Percentiles rank a stretch among this genome's conserved stretches.
These are phyloP conservation scores for Incurvaria masculella DNA, from an alignment of 2,888 invertebrate genomes.

Conservation along the genomic window DNA sequence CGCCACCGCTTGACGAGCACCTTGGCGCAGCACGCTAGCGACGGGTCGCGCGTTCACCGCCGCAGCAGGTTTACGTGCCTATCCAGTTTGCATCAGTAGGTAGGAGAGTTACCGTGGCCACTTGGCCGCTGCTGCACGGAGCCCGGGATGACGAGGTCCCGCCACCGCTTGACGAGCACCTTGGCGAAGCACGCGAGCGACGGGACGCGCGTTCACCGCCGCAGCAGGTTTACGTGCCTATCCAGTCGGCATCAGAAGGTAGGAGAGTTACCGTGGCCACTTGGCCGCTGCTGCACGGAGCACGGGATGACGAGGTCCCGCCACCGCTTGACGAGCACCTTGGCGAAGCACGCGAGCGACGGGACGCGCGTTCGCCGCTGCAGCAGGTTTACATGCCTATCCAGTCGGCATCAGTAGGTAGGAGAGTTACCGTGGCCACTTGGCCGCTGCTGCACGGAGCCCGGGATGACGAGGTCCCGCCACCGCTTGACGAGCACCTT, in stretches of 20 bases:
- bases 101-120: no score
- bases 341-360: conserved; percentile 74
- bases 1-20: conserved; percentile 92
- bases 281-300: no score
- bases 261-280: no score
- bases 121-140: no score
- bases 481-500: conserved; percentile 91
- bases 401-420: conserved; percentile 47
- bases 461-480: conserved; percentile 80
- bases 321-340: conserved; percentile 80
- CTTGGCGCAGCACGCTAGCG: conserved; percentile 85
- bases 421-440: conserved; percentile 38
- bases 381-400: conserved; percentile 77
- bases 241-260: conserved; percentile 54
- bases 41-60: conserved; percentile 79
- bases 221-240: conserved; percentile 75
- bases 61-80: conserved; percentile 91
- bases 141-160: conserved; percentile 65
- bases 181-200: conserved; percentile 76
- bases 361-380: conserved; percentile 84
- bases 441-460: conserved; percentile 34
- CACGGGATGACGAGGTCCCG: conserved; percentile 66
- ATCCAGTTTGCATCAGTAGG: conserved; percentile 88
- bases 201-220: conserved; percentile 63
- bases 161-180: conserved; percentile 78